phyloP scores from a whole-genome alignment of 2,888 invertebrate species.

The Calameuta pallipes region DNA sequence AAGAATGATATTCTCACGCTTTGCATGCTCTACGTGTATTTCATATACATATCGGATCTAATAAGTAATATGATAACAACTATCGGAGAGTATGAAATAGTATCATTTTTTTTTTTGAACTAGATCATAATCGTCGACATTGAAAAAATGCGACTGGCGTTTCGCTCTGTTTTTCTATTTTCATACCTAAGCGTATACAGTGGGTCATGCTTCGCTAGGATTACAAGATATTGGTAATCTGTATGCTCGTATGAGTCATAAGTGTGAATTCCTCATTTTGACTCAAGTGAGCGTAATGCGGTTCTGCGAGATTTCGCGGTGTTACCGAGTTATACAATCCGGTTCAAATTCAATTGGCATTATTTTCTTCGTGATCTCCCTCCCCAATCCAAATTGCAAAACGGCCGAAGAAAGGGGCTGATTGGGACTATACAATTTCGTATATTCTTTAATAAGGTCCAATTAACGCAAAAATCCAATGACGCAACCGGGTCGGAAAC shows the following conservation, averaged over 20 bases:
- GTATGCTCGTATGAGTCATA: slow-evolving; percentile 39
- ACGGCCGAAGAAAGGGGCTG: not conserved
- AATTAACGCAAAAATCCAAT: not conserved
- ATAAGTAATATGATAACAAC: not conserved
- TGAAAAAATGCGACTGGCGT: slow-evolving; percentile 20
- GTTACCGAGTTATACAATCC: not conserved
- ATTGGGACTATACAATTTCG: not conserved
- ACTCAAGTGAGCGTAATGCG: not conserved
- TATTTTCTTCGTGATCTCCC: not conserved
- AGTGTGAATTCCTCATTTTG: slow-evolving; percentile 17
- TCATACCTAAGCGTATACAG: slow-evolving; percentile 32
- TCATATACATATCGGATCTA: not conserved
- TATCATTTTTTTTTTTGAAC: not conserved
- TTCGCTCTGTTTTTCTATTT: slow-evolving; percentile 35
- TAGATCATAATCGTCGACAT: not conserved
- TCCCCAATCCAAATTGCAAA: not conserved
- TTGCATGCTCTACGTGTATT: not conserved
- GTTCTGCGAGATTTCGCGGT: not conserved
- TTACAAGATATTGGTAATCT: slow-evolving; percentile 40
- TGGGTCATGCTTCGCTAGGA: slow-evolving; percentile 25
- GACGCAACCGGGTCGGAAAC: not conserved
- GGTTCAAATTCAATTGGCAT: not conserved
- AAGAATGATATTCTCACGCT: not conserved
- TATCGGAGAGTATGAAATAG: not conserved
- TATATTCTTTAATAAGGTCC: not conserved